phyloP scores from a whole-genome alignment of 2,888 invertebrate species.

The Folsomia manolachei region DNA sequence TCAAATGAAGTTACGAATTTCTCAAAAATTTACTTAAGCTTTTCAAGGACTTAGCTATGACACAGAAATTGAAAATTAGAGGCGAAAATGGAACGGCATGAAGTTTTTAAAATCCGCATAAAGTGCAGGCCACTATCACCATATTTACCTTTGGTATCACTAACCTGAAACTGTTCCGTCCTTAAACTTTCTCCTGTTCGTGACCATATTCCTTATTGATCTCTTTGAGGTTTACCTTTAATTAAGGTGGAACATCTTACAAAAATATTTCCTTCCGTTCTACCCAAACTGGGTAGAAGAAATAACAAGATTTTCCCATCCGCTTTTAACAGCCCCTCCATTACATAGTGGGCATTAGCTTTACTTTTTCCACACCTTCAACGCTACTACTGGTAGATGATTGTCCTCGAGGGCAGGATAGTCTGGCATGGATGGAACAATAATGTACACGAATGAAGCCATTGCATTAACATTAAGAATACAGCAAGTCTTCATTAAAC shows the following conservation, averaged over 20 bases:
- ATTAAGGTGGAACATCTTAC: not conserved
- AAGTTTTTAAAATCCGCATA: too few species aligned
- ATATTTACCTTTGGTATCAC: too few species aligned
- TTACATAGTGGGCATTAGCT: conserved; percentile 8
- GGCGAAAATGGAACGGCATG: not conserved
- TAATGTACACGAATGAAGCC: not conserved
- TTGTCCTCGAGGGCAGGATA: not conserved
- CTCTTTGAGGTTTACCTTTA: not conserved
- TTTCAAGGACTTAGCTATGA: too few species aligned
- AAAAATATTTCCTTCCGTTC: not conserved
- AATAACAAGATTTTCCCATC: conserved; percentile 11
- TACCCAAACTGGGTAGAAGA: not conserved
- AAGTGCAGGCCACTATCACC: too few species aligned
- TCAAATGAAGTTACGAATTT: not conserved
- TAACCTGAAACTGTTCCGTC: too few species aligned
- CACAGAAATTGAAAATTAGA: not conserved
- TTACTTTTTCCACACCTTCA: conserved; percentile 2
- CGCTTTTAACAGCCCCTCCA: not conserved
- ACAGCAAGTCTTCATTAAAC: not conserved
- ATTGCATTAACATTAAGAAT: conserved; percentile 3
- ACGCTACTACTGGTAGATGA: not conserved
- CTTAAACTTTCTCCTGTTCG: too few species aligned
- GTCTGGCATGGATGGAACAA: not conserved
- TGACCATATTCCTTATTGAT: too few species aligned
- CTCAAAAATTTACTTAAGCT: not conserved